Evolutionary conservation across 2,113 vertebrate genomes (phyloP), one percentile per base, ranked within the genome.

Genomic region (Thomomys bottae): DNA sequence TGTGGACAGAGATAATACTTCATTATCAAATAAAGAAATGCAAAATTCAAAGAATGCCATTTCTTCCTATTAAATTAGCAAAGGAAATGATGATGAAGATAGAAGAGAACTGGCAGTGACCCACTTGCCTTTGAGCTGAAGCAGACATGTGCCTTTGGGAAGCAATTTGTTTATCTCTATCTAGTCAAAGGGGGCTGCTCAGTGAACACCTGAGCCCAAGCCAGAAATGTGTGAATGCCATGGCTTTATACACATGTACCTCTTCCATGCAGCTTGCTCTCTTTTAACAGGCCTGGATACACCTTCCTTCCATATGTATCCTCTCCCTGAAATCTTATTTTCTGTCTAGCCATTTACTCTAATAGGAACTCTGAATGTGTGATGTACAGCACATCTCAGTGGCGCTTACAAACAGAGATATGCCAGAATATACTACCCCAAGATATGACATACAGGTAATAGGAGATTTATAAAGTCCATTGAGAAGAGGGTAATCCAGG

Each of bases 1-100:
- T 54, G 30, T 28, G 42, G 30, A 26, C 18, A 83, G 54, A 86
- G 20, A 86, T 75, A 83, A 34, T 30, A 66, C 3, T 83, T 49
- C 5, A 54, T 0, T 66, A 34, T 83, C 57, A 68, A 84, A 81
- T 61, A 79, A 82, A 64, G 7, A 40, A 72, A 72, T 82, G 36
- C 32, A 84, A 87, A 79, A 59, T 78, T 59, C 57, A 83, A n/a
- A 72, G 83, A 73, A 71, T 45, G 42, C 2, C 21, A 70, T 79
- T 76, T 84, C 30, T 30, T 73, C 12, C 49, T 87, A 82, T 87
- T 68, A 84, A 92, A 78, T 70, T 86, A 80, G n/a, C 54, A 45
- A 72, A 80, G 36, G 20, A 79, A 92, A 84, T 80, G 54, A 15
- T 84, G 77, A 89, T 42, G 72, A 72, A 77, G 34, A 34, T 23